phyloP scores from a whole-genome alignment of 1,140 invertebrate genomes.

The Nixonia krombeini region DNA sequence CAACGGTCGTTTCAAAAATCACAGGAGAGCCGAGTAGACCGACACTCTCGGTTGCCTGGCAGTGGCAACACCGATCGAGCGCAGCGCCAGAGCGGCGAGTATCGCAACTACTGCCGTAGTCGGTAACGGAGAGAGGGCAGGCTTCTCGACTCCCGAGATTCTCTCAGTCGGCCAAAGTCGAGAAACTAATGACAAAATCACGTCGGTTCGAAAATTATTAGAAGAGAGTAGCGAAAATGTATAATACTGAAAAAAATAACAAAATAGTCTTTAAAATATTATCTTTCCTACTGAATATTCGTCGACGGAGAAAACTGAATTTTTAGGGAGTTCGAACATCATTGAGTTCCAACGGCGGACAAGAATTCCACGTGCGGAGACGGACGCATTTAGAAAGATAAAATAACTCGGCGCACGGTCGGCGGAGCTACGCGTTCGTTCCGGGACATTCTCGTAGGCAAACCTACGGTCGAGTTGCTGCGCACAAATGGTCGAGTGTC shows the following conservation, averaged over 20 bases:
- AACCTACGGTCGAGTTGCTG: background rate
- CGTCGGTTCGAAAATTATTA: background rate
- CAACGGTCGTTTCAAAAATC: background rate
- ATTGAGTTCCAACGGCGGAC: background rate
- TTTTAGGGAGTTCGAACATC: background rate
- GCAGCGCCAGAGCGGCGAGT: slow-evolving; percentile 30
- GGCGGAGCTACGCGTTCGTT: too few relatives aligned
- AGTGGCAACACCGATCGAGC: slow-evolving; percentile 15
- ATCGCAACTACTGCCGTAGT: slow-evolving; percentile 34
- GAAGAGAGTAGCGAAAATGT: too few relatives aligned
- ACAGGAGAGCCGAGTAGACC: background rate
- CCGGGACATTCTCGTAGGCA: too few relatives aligned
- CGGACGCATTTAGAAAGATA: too few relatives aligned
- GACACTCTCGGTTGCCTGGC: background rate
- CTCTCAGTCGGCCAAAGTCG: too few relatives aligned
- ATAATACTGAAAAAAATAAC: too few relatives aligned
- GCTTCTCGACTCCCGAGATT: slow-evolving; percentile 1
- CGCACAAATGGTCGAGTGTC: background rate
- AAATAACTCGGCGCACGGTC: too few relatives aligned
- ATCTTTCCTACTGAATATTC: background rate
- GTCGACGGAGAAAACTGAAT: background rate
- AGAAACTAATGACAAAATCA: slow-evolving; percentile 9
- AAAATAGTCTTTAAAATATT: too few relatives aligned
- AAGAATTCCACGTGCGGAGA: background rate
- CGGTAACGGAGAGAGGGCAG: slow-evolving; percentile 36